Evolutionary conservation across 2,888 invertebrate genomes (phyloP), one percentile per base, ranked within the genome.

Genomic region (Metopia argyrocephala): DNA sequence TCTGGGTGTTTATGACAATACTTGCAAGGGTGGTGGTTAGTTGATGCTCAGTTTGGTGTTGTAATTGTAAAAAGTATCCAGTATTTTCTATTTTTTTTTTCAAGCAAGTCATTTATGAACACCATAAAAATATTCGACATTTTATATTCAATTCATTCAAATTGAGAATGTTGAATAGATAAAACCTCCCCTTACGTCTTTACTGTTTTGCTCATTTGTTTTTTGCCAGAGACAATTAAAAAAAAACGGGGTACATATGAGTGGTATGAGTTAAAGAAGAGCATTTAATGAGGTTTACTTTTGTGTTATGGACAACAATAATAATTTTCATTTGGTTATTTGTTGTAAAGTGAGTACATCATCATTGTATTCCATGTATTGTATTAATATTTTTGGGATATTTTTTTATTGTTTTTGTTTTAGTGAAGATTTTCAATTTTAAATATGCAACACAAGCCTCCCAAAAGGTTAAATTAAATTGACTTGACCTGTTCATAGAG

Each of bases 271-370:
- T 27, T 27, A 86, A 85, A 85, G 86, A 86, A 88, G 85, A 87
- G 88, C 87, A 87, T 89, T 89, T 88, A 89, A 88, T 88, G 88
- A 88, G 88, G 86, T 89, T 86, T 86, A 88, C 84, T 83, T 80
- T 78, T 66, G n/a, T 54, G 69, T 69, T 78, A 71, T 71, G 64
- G 66, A 75, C 73, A 71, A 28, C 15, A 18, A 56, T 56, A 56
- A 23, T 68, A 27, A 52, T 56, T 66, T 48, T 20, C 50, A 50
- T 56, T 69, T 61, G 59, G 70, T 59, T 50, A 70, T 69, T 27
- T 15, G n/a, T 1, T 56, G 56, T 28, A 27, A 64, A 57, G 64
- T 45, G 38, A 50, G 61, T 61, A 62, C 56, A 71, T 50, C 68
- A 71, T 59, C 64, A 70, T 69, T 70, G 50, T 65, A 69, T 65